These are phyloP conservation scores for Myotis lucifugus DNA, from an alignment of 2,113 vertebrate species.

Conservation along the genomic window DNA sequence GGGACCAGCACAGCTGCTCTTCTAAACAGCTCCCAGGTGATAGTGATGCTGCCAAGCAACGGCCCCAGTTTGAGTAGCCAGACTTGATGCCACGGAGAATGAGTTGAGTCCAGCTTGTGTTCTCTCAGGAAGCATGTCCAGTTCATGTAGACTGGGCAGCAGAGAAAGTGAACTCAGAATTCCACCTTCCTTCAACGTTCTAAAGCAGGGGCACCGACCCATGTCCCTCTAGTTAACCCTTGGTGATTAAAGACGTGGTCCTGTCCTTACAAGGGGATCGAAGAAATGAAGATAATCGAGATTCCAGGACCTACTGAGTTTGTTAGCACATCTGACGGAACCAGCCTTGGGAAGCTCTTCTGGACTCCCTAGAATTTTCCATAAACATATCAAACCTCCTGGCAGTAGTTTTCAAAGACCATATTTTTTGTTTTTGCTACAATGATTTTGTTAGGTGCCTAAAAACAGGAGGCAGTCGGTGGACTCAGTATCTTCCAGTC, in stretches of 20 bases:
- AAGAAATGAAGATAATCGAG: neutral
- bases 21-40: neutral
- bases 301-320: neutral
- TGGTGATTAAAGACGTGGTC: neutral
- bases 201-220: neutral
- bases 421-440: neutral
- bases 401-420: neutral
- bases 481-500: neutral
- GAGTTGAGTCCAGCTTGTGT: neutral
- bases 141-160: neutral
- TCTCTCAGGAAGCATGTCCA: neutral
- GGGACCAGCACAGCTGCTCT: neutral
- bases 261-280: neutral
- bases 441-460: conserved; percentile 1
- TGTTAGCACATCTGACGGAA: neutral
- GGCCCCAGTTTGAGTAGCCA: neutral
- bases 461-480: neutral
- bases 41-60: neutral
- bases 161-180: neutral
- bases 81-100: neutral
- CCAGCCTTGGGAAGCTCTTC: neutral
- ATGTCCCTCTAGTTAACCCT: neutral
- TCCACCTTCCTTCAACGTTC: neutral
- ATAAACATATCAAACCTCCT: neutral
- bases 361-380: neutral